Evolutionary conservation across 2,797 vertebrate genomes (phyloP), one percentile per base, ranked within the genome.

Genomic region (Sebastes itinus): DNA sequence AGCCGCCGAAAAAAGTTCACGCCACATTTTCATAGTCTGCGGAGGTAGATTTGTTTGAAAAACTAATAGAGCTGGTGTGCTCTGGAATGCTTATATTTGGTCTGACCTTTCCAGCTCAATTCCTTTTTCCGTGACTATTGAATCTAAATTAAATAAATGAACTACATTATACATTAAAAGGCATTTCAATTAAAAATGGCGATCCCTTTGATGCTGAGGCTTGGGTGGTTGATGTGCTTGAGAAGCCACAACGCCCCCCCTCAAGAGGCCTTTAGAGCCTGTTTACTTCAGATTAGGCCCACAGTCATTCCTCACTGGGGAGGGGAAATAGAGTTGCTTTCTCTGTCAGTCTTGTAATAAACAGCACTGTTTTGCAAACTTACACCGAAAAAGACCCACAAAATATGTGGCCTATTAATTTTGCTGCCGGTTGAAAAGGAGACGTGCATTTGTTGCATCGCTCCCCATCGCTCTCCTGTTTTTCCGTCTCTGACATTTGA

Each of bases 121-220:
- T 91, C 65, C 62, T 82, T 90, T 89, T 91, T 38, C 87, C 30
- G 49, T 54, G 77, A 80, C 86, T 78, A 89, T 88, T 72, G 68
- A 87, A 89, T 90, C 84, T 81, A 91, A 93, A 92, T 91, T 88
- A 89, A 93, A 94, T 87, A 92, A 93, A 93, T 90, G 78, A 91
- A 91, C 86, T 89, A 83, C 86, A 89, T 90, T 88, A 92, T 85
- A 91, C 90, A 91, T 90, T 88, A 92, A 89, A 91, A 91, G 79
- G 81, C 85, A 64, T 89, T 92, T 90, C 89, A 94, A 92, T 94
- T 89, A 91, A 92, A 93, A 90, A 90, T 84, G 75, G 56, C 70
- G 87, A 89, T 87, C 75, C 78, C 88, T 93, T 90, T 94, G 89
- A 93, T 88, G 85, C 85, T 65, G 73, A 64, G 52, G 79, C 77